phyloP scores from a whole-genome alignment of 2,797 vertebrate genomes.

The Dendrocincla tyrannina region DNA sequence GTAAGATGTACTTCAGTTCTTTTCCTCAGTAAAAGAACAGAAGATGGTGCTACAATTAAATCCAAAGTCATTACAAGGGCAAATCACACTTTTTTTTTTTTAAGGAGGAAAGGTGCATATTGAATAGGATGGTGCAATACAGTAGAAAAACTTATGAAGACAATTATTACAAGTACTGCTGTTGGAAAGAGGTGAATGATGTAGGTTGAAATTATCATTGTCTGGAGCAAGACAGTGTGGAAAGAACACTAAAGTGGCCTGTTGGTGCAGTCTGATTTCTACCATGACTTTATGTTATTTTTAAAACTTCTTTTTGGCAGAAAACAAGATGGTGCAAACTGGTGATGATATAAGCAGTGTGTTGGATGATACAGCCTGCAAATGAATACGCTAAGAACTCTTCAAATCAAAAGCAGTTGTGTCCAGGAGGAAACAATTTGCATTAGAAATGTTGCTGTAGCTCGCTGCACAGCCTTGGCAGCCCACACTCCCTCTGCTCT shows the following conservation, averaged over 20 bases:
- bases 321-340: not conserved
- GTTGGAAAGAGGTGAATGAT: not conserved
- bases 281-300: not conserved
- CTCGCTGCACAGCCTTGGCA: slow-evolving; percentile 20
- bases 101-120: not conserved
- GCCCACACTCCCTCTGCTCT: slow-evolving; percentile 38
- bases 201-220: not conserved
- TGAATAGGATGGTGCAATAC: not conserved
- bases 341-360: not conserved
- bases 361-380: not conserved
- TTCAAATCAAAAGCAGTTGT: slow-evolving; percentile 32
- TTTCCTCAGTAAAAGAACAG: not conserved
- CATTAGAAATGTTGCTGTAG: slow-evolving; percentile 7
- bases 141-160: not conserved
- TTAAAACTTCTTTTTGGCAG: not conserved
- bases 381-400: slow-evolving; percentile 14
- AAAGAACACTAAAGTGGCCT: not conserved
- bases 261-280: not conserved
- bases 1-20: not conserved
- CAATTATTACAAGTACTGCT: not conserved
- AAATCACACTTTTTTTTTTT: not conserved
- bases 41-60: not conserved
- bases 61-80: not conserved
- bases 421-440: slow-evolving; percentile 33
- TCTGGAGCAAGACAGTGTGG: not conserved